These are phyloP conservation scores for Cryptosula pallasiana DNA, from an alignment of 2,888 invertebrate species.

Conservation along the genomic window DNA sequence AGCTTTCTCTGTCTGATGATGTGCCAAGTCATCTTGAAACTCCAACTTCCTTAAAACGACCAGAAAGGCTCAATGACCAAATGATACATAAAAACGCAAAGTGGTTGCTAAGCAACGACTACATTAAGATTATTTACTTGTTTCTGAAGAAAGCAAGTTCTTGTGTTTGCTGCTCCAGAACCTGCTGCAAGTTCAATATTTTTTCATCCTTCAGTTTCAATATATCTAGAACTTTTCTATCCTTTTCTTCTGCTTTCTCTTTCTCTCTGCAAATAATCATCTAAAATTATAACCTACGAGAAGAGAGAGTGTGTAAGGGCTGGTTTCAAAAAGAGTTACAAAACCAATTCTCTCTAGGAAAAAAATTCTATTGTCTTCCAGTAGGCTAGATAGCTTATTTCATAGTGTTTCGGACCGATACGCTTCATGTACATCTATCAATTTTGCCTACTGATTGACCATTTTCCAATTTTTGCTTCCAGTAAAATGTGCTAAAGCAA, in stretches of 20 bases:
- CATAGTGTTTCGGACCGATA: neutral
- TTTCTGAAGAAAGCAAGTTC: constrained; percentile 24
- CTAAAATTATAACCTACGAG: no score
- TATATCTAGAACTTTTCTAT: constrained; percentile 48
- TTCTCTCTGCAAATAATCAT: constrained; percentile 41
- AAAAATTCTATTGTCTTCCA: neutral
- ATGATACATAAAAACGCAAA: no score
- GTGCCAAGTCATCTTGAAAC: constrained; percentile 35
- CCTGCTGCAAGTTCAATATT: constrained; percentile 41
- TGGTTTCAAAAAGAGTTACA: neutral
- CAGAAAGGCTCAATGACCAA: neutral
- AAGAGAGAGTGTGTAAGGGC: no score
- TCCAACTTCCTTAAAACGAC: neutral
- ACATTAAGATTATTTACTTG: no score
- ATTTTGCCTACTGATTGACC: no score
- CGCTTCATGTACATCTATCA: no score
- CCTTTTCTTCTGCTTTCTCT: constrained; percentile 49
- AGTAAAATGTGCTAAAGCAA: no score
- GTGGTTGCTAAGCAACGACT: no score
- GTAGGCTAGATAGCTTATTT: neutral
- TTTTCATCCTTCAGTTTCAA: constrained; percentile 48
- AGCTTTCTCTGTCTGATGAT: constrained; percentile 35
- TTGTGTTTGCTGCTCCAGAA: constrained; percentile 29
- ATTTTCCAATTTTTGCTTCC: no score
- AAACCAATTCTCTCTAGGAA: neutral